Evolutionary conservation across 2,888 invertebrate species (phyloP).

Genomic region (Erebia epiphron): DNA sequence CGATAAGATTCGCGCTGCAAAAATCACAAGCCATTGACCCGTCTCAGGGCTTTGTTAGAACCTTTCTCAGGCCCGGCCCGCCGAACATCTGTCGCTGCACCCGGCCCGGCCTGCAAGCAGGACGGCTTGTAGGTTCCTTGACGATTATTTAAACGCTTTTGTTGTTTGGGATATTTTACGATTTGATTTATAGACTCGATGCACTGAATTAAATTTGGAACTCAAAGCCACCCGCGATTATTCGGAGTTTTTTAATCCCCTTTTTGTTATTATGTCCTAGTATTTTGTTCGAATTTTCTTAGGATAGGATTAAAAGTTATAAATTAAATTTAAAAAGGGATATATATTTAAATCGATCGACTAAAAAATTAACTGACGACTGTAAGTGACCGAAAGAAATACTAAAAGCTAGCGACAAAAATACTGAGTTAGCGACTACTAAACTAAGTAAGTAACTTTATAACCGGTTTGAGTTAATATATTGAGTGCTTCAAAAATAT

Average conservation of each 20-base stretch:
- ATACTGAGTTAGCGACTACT: no score
- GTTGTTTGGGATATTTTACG: slow-evolving; percentile 22
- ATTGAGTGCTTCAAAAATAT: no score
- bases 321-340: no score
- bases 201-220: slow-evolving; percentile 18
- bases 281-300: background rate
- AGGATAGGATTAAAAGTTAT: background rate
- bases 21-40: slow-evolving; percentile 48
- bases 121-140: slow-evolving; percentile 52
- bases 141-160: slow-evolving; percentile 47
- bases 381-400: no score
- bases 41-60: slow-evolving; percentile 46
- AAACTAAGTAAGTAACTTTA: no score
- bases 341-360: no score
- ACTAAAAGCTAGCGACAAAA: no score
- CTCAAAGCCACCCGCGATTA: slow-evolving; percentile 13
- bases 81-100: slow-evolving; percentile 65
- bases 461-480: no score
- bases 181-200: slow-evolving; percentile 22
- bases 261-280: background rate
- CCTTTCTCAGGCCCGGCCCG: slow-evolving; percentile 56
- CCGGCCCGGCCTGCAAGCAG: slow-evolving; percentile 49
- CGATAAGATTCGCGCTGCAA: slow-evolving; percentile 47
- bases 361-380: no score
- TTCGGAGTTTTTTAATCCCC: background rate